Base-by-base conservation (phyloP, 2,113 vertebrate species). In the Myiozetetes cayanensis region DNA sequence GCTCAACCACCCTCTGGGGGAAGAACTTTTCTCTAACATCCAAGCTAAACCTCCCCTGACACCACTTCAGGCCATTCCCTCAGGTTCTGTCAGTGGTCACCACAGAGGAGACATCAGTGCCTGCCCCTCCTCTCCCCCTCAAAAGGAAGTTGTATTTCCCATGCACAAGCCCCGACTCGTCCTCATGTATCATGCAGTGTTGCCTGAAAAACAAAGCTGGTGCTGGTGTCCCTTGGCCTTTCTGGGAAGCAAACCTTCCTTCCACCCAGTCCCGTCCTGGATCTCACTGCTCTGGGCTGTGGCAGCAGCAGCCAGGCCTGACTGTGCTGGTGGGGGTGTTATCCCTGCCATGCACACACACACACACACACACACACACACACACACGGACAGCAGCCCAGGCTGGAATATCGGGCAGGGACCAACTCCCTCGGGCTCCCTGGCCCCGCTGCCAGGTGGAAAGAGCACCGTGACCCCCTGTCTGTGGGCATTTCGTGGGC, bases 241-340 rank as follows among this genome's bases (percentile, higher is more conserved):
- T n/a, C 62, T 6, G 10, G 37, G 66, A 15, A 56, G 47, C 14
- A 52, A 41, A n/a, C 55, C 55, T 44, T 4, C 55, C 17, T 44
- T 4, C 55, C 15, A 0, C 8, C 53, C 53, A 6, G 58, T 1
- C 58, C 44, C 4, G 0, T 1, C 14, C 28, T 5, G 62, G 49
- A 43, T 15, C 20, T 7, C 24, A 13, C 14, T 1, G 1, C 35
- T 33, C 46, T 15, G 16, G 24, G 13, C 37, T 31, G 24, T 25
- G 72, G 39, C 23, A 53, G 39, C 67, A 56, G 78, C 19, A 8
- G 62, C 56, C 46, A 12, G 25, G 73, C 13, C 8, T 5, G 46
- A 12, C 15, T 25, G 8, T 1, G 4, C 41, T 24, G 31, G 2
- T 6, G 52, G 46, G 53, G 27, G 14, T 27, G 30, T 5, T 13